Percentiles rank a stretch among this genome's conserved stretches.
phyloP scores from a whole-genome alignment of 2,888 invertebrate genomes.

The Scaptomyza reducta region DNA sequence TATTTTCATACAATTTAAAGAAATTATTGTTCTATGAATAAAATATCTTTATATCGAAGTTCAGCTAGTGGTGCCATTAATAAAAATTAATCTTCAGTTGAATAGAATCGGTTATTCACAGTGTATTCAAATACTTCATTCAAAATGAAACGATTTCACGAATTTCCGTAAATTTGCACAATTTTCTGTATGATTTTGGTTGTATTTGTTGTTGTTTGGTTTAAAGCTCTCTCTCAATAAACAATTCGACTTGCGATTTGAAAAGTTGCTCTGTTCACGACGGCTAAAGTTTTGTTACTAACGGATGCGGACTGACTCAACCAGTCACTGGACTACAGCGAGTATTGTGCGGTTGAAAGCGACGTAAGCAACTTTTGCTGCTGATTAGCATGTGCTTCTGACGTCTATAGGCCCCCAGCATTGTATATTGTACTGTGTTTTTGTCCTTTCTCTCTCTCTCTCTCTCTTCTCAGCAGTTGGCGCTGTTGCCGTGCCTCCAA shows the following conservation, averaged over 20 bases:
- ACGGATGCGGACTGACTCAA: slow-evolving; percentile 37
- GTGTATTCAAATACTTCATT: slow-evolving; percentile 21
- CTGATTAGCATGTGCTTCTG: slow-evolving; percentile 19
- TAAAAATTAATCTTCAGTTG: slow-evolving; percentile 24
- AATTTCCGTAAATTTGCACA: slow-evolving; percentile 60
- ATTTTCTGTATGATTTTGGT: slow-evolving; percentile 16
- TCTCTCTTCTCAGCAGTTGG: too few relatives aligned
- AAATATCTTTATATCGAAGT: slow-evolving; percentile 78
- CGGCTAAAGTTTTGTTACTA: slow-evolving; percentile 74
- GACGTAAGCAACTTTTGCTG: slow-evolving; percentile 22
- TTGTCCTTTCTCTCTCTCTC: slow-evolving; percentile 10
- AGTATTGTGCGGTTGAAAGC: slow-evolving; percentile 12
- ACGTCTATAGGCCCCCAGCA: not conserved
- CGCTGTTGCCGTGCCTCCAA: slow-evolving; percentile 64
- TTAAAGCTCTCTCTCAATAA: slow-evolving; percentile 31
- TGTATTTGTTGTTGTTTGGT: slow-evolving; percentile 29
- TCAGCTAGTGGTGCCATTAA: slow-evolving; percentile 79
- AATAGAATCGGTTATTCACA: slow-evolving; percentile 14
- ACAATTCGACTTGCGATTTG: slow-evolving; percentile 39
- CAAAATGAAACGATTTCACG: slow-evolving; percentile 57
- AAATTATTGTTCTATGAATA: slow-evolving; percentile 75
- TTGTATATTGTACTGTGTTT: not conserved
- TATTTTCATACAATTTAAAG: slow-evolving; percentile 21
- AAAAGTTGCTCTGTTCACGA: slow-evolving; percentile 65
- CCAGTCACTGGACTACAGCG: slow-evolving; percentile 45